phyloP scores from a whole-genome alignment of 2,888 invertebrate genomes.

The Dryobotodes eremita region DNA sequence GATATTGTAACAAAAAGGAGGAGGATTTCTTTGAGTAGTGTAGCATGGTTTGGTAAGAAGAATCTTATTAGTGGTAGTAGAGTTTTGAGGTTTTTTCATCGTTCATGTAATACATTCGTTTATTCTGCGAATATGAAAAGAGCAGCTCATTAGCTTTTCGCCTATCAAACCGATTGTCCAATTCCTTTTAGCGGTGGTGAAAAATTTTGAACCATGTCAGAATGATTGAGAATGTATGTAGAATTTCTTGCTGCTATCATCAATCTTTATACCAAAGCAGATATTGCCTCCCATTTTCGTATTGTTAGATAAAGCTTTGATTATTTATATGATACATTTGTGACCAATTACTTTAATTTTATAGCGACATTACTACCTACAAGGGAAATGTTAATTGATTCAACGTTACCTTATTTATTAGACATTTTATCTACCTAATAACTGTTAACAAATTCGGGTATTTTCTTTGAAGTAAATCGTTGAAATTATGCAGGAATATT shows the following conservation, averaged over 20 bases:
- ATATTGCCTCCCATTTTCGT: not conserved
- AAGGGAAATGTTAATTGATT: not conserved
- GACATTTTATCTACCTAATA: constrained; percentile 1
- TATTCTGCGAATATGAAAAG: too few relatives aligned
- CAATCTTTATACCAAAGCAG: not conserved
- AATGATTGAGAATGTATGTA: not conserved
- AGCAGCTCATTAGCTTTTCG: not conserved
- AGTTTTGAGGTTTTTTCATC: not conserved
- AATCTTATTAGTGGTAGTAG: not conserved
- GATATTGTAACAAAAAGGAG: constrained; percentile 25
- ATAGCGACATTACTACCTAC: not conserved
- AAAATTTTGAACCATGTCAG: not conserved
- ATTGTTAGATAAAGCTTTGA: not conserved
- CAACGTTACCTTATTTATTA: not conserved
- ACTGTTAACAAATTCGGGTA: not conserved
- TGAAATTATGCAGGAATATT: constrained; percentile 21
- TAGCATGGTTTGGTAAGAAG: not conserved
- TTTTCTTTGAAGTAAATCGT: constrained; percentile 15
- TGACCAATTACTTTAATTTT: constrained; percentile 1
- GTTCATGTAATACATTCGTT: not conserved
- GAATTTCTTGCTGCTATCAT: not conserved
- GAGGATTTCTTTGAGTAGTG: constrained; percentile 1
- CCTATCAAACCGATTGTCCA: not conserved
- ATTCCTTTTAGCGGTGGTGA: not conserved
- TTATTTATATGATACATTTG: constrained; percentile 12